phyloP scores from a whole-genome alignment of 2,888 invertebrate species.

The Drosophila gaucha region DNA sequence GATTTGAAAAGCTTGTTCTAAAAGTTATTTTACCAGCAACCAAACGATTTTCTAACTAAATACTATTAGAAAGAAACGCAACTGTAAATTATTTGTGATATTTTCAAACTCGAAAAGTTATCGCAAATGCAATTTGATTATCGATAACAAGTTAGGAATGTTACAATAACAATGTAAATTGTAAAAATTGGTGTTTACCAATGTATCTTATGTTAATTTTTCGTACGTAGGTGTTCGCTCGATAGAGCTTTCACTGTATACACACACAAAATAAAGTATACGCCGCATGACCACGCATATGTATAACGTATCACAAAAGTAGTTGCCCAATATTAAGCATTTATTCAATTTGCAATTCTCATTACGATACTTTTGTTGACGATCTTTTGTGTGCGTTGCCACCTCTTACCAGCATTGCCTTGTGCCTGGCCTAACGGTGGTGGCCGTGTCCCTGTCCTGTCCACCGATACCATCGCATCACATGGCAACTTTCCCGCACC shows the following conservation, averaged over 20 bases:
- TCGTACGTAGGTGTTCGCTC: constrained; percentile 1
- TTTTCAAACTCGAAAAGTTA: background rate
- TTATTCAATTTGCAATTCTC: constrained; percentile 6
- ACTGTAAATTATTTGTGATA: background rate
- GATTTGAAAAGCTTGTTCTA: background rate
- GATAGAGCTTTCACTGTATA: constrained; percentile 14
- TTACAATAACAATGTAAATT: background rate
- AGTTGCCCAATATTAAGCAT: constrained; percentile 1
- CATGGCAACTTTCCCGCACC: constrained; percentile 67
- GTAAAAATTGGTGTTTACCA: background rate
- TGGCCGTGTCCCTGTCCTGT: constrained; percentile 20
- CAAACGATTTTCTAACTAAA: background rate
- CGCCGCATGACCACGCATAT: constrained; percentile 13
- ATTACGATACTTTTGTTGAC: background rate
- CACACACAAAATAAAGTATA: constrained; percentile 22
- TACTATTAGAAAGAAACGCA: background rate
- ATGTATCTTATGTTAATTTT: background rate
- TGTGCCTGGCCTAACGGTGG: background rate
- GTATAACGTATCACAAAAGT: constrained; percentile 7
- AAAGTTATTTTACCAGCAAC: background rate
- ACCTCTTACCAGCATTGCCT: constrained; percentile 1
- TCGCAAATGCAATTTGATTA: background rate
- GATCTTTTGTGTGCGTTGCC: constrained; percentile 14
- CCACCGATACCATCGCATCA: constrained; percentile 47
- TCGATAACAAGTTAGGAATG: background rate